phyloP scores from a whole-genome alignment of 1,140 invertebrate species.

The Caenorhabditis briggsae region DNA sequence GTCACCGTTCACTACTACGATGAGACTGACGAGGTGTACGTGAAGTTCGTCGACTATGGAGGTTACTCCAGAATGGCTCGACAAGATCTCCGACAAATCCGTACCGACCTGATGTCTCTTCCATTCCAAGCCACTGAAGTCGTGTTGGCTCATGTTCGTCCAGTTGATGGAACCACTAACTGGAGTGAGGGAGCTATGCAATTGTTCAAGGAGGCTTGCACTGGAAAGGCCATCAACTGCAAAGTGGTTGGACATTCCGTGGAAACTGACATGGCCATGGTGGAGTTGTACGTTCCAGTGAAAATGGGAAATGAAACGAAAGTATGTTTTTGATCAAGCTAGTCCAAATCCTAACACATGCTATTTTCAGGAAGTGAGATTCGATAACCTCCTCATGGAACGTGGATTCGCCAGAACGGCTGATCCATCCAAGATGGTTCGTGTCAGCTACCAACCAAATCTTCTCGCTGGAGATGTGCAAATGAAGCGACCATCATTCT shows the following conservation, averaged over 20 bases:
- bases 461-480: not conserved
- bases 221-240: conserved; percentile 60
- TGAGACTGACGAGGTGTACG: conserved; percentile 80
- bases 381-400: conserved; percentile 63
- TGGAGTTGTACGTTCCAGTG: conserved; percentile 59
- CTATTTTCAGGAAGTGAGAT: conserved; percentile 59
- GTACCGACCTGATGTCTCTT: conserved; percentile 89
- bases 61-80: conserved; percentile 87
- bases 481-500: conserved; percentile 16
- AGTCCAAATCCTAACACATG: not conserved
- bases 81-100: conserved; percentile 86
- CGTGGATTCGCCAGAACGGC: conserved; percentile 61
- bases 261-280: conserved; percentile 63
- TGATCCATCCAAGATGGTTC: conserved; percentile 64
- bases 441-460: not conserved
- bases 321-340: not conserved
- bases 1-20: conserved; percentile 82
- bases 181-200: conserved; percentile 63
- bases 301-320: conserved; percentile 29
- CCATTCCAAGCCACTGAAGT: conserved; percentile 97
- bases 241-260: conserved; percentile 62
- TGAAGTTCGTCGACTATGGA: conserved; percentile 92
- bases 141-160: conserved; percentile 88
- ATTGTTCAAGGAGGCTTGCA: conserved; percentile 50
- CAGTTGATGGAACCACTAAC: conserved; percentile 81